Evolutionary conservation across 1,140 invertebrate species (phyloP).

Genomic region (Brachionus rotundiformis): DNA sequence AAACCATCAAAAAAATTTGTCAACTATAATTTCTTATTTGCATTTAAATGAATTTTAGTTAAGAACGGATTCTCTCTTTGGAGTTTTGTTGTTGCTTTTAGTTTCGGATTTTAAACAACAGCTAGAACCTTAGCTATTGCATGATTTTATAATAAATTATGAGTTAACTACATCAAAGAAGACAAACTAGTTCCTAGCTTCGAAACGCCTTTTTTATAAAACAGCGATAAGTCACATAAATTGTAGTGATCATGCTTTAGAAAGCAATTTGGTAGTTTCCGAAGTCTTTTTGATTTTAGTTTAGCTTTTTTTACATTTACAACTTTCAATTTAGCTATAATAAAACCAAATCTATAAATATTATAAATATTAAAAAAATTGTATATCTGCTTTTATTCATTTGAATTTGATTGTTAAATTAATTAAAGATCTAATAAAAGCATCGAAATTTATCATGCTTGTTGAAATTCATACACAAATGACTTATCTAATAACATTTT

Average conservation of each 20-base stretch:
- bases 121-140: conserved; percentile 2
- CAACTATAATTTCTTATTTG: background rate
- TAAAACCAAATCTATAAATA: too few relatives aligned
- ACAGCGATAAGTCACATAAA: background rate
- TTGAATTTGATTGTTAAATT: background rate
- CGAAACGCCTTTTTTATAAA: background rate
- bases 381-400: background rate
- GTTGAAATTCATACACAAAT: background rate
- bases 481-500: background rate
- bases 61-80: background rate
- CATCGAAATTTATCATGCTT: conserved; percentile 3
- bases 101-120: background rate
- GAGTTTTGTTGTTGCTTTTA: background rate
- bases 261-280: background rate
- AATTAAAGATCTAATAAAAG: conserved; percentile 7
- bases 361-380: too few relatives aligned
- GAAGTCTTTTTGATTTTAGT: background rate
- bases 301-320: background rate
- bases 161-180: background rate
- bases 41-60: background rate
- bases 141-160: conserved; percentile 51
- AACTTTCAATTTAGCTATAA: background rate
- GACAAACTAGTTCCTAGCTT: background rate
- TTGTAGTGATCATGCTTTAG: background rate
- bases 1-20: conserved; percentile 7